phyloP scores from a whole-genome alignment of 2,113 vertebrate species.

The Tragelaphus strepsiceros region DNA sequence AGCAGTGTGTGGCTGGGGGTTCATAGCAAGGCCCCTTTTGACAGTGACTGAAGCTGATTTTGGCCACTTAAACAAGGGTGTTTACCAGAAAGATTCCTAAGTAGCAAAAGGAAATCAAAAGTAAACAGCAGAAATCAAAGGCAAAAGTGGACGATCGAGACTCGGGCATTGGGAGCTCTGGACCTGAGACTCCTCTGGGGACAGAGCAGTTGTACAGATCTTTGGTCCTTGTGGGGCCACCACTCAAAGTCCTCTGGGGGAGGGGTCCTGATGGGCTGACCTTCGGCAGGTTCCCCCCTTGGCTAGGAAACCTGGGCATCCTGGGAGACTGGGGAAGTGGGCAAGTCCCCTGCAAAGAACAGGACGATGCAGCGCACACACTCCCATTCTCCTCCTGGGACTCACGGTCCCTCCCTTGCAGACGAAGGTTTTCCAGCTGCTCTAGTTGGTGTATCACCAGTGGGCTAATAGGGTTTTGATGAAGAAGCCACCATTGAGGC shows the following conservation, averaged over 20 bases:
- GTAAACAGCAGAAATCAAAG: background rate
- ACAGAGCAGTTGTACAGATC: background rate
- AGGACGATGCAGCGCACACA: rapidly evolving
- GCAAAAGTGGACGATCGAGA: background rate
- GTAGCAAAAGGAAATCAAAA: background rate
- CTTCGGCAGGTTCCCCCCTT: background rate
- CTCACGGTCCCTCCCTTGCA: rapidly evolving
- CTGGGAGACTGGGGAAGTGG: background rate
- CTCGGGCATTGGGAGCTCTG: background rate
- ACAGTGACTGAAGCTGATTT: rapidly evolving
- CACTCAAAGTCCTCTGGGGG: too few relatives aligned
- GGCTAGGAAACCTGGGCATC: background rate
- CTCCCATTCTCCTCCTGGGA: background rate
- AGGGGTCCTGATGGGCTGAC: background rate
- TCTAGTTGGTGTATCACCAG: background rate
- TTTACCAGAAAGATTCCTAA: background rate
- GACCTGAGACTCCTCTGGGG: background rate
- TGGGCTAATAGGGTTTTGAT: background rate
- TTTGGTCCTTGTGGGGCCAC: background rate
- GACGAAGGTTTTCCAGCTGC: background rate
- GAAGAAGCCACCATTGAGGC: background rate
- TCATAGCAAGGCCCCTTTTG: background rate
- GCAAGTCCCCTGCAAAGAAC: background rate
- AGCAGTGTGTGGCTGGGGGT: background rate
- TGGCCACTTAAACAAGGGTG: background rate